Base-by-base conservation (phyloP, 37 sponge, comb jelly and placozoan genomes). In the Spongia lamella region DNA sequence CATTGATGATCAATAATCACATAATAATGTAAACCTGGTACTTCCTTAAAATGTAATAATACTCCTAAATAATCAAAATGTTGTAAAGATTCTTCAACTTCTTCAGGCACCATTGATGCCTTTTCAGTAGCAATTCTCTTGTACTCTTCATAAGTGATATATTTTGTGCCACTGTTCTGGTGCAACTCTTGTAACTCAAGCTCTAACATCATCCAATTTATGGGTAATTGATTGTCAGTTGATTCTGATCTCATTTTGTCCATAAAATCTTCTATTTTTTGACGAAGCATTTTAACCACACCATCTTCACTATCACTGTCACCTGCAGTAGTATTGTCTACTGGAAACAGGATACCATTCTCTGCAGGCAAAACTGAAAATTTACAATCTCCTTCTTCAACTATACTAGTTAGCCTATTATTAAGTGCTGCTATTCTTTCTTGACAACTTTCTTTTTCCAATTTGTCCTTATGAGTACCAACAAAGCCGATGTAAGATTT, bases 281-380 rank as follows among this genome's bases (percentile, higher is more conserved):
- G 3, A 6, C 61, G 50, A 5, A 84, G 26, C 19, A 1, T 16
- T 61, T 56, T 56, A 20, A 72, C 53, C 34, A 35, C 68, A 38
- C 70, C 57, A 39, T 86, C 86, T 68, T 73, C 80, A 7, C 55
- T 27, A 0, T 36, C 31, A 9, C 69, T 70, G 26, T 66, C 40
- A 2, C 85, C 85, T 53, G 85, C 78, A 54, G 75, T 80, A 5
- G 80, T 79, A 63, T 79, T 86, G 63, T 86, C 76, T 35, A 86
- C 67, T 21, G 79, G 50, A 43, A 13, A 43, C 5, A 43, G 47
- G 9, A 43, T 9, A 0, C 70, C 13, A 26, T 40, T 82, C 40
- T 60, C 54, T 1, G 51, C 30, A 3, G 73, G n/a, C 14, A 72
- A 21, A 7, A 52, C 37, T 25, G 43, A 38, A 63, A 54, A 77